Conservation (phyloP, 2,888 invertebrate genomes). For the Drosophila trichaetosa region DNA sequence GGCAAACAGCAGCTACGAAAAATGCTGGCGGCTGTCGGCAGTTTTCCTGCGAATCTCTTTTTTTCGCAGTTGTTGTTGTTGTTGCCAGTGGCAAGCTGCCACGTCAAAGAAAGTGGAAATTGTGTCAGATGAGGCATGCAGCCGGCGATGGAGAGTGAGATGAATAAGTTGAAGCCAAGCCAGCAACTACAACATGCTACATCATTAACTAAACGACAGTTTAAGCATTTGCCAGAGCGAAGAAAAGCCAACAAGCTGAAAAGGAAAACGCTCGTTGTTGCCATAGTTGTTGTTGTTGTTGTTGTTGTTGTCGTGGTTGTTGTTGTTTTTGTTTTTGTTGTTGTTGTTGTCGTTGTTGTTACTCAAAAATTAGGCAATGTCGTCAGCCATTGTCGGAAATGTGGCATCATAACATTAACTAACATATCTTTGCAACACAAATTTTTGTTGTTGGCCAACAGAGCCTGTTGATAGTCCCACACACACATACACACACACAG, state of each 20-base stretch:
- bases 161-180: constrained; percentile 2
- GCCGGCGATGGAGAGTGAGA: background rate
- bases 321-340: constrained; percentile 2
- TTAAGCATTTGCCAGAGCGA: constrained; percentile 61
- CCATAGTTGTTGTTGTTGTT: constrained; percentile 4
- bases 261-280: constrained; percentile 6
- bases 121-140: constrained; percentile 57
- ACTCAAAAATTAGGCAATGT: constrained; percentile 57
- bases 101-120: constrained; percentile 62
- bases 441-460: constrained; percentile 4
- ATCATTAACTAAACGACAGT: constrained; percentile 81
- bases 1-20: constrained; percentile 21
- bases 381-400: constrained; percentile 59
- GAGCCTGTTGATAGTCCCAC: constrained; percentile 74
- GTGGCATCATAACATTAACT: constrained; percentile 80
- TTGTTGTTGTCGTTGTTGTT: constrained; percentile 21
- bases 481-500: background rate
- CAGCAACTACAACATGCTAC: constrained; percentile 50
- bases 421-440: constrained; percentile 75
- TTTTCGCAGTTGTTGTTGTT: constrained; percentile 7
- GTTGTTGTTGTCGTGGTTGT: constrained; percentile 23
- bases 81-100: constrained; percentile 46
- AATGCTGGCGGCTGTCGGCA: constrained; percentile 39
- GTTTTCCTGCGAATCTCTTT: constrained; percentile 4
- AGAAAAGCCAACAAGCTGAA: constrained; percentile 7